phyloP scores from a whole-genome alignment of 2,113 vertebrate species.

The Serilophus lunatus region DNA sequence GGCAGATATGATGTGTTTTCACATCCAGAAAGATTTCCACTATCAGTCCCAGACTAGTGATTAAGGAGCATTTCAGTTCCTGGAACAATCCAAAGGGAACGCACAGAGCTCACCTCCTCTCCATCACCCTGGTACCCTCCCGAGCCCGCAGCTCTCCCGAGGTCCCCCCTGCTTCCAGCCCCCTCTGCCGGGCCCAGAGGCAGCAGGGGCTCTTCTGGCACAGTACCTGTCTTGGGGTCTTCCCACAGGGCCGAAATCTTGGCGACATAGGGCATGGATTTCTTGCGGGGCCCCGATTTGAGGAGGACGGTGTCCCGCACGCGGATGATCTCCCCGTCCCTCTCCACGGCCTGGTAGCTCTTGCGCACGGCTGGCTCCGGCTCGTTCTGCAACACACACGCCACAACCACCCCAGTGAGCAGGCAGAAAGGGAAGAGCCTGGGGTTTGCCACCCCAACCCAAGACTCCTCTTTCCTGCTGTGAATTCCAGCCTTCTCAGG shows the following conservation, averaged over 20 bases:
- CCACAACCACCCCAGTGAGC: not conserved
- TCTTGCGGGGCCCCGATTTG: conserved; percentile 93
- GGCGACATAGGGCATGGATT: conserved; percentile 93
- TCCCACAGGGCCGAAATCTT: conserved; percentile 97
- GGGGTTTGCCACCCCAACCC: rapidly evolving
- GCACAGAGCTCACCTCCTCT: not conserved
- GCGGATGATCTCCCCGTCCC: conserved; percentile 89
- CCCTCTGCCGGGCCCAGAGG: rapidly evolving
- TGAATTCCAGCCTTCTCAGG: rapidly evolving
- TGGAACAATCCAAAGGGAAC: not conserved
- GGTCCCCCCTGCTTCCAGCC: not conserved
- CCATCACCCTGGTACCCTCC: not conserved
- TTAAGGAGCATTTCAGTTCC: not conserved
- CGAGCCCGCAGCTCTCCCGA: not conserved
- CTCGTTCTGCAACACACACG: conserved; percentile 78
- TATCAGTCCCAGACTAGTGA: not conserved
- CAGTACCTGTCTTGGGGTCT: conserved; percentile 91
- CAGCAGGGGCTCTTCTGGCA: rapidly evolving
- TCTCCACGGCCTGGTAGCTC: conserved; percentile 92
- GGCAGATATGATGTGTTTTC: not conserved
- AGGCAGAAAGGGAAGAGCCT: rapidly evolving
- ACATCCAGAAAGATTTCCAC: not conserved
- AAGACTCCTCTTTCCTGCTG: not conserved
- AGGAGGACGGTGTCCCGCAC: conserved; percentile 94
- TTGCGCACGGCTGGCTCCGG: conserved; percentile 85